Conservation (phyloP, 2,888 invertebrate species). For the Melitaea athalia region DNA sequence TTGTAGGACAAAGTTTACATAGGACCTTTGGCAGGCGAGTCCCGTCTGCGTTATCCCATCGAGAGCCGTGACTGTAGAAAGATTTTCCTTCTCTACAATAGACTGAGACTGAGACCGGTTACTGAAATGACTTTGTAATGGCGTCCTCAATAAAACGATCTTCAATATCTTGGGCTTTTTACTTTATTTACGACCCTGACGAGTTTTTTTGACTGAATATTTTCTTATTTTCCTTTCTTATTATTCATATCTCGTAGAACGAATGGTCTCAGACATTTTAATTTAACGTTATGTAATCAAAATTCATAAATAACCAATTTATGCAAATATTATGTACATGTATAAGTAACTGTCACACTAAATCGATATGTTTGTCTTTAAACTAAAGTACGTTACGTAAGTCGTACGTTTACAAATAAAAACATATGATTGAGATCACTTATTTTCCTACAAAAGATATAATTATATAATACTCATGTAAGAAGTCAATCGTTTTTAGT, state of each 20-base stretch:
- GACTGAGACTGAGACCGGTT: constrained; percentile 75
- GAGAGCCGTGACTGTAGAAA: constrained; percentile 82
- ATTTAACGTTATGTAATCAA: constrained; percentile 1
- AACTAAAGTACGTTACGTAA: background rate
- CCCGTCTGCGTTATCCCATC: constrained; percentile 78
- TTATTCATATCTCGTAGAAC: constrained; percentile 9
- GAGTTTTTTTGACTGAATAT: constrained; percentile 37
- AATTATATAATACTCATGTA: constrained; percentile 2
- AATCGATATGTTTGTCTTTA: constrained; percentile 1
- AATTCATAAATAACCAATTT: background rate
- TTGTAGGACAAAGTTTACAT: constrained; percentile 54
- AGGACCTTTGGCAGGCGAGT: constrained; percentile 58
- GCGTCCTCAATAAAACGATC: constrained; percentile 72
- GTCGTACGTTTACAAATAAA: too few relatives aligned
- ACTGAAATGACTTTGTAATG: constrained; percentile 79
- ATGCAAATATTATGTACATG: background rate
- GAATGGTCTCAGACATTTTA: background rate
- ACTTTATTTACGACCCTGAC: constrained; percentile 61
- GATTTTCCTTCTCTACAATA: constrained; percentile 82
- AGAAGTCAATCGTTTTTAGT: constrained; percentile 42
- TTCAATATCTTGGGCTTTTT: constrained; percentile 69
- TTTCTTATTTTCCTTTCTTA: constrained; percentile 15
- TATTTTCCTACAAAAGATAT: constrained; percentile 19
- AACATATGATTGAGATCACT: too few relatives aligned
- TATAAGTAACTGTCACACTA: background rate